phyloP scores from a whole-genome alignment of 2,888 invertebrate species.

The Polymixis flavicincta region DNA sequence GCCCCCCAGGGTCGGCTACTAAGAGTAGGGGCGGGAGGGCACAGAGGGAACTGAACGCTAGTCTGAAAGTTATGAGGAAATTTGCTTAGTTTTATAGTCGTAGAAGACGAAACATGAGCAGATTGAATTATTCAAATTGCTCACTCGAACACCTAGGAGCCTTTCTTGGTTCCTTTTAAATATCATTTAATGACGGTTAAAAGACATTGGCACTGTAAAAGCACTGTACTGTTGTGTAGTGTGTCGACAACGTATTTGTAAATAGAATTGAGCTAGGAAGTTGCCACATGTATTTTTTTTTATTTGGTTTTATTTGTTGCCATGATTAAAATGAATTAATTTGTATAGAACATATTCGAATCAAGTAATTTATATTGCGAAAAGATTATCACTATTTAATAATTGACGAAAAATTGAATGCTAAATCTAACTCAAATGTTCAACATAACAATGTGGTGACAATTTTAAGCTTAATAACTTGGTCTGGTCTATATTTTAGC shows the following conservation, averaged over 20 bases:
- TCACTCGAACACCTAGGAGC: slow-evolving; percentile 2
- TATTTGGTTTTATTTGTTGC: slow-evolving; percentile 3
- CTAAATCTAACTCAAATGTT: background rate
- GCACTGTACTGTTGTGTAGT: slow-evolving; percentile 45
- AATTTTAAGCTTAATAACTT: slow-evolving; percentile 40
- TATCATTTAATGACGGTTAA: slow-evolving; percentile 12
- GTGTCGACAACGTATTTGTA: slow-evolving; percentile 22
- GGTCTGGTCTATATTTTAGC: slow-evolving; percentile 51
- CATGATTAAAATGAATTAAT: background rate
- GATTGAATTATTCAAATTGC: slow-evolving; percentile 8
- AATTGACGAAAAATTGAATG: background rate
- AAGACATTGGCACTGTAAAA: slow-evolving; percentile 48
- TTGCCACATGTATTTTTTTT: slow-evolving; percentile 12
- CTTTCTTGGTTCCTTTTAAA: slow-evolving; percentile 8
- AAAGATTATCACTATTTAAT: background rate
- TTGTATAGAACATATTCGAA: background rate
- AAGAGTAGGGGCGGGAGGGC: slow-evolving; percentile 29
- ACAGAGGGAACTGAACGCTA: slow-evolving; percentile 3
- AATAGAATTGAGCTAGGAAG: slow-evolving; percentile 31
- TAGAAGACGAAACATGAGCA: background rate
- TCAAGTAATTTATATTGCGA: background rate
- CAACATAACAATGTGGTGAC: slow-evolving; percentile 11
- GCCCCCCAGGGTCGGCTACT: slow-evolving; percentile 80
- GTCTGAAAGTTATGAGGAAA: background rate
- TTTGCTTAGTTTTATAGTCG: background rate